These are phyloP conservation scores for Serilophus lunatus DNA, from an alignment of 2,113 vertebrate species.

Conservation along the genomic window DNA sequence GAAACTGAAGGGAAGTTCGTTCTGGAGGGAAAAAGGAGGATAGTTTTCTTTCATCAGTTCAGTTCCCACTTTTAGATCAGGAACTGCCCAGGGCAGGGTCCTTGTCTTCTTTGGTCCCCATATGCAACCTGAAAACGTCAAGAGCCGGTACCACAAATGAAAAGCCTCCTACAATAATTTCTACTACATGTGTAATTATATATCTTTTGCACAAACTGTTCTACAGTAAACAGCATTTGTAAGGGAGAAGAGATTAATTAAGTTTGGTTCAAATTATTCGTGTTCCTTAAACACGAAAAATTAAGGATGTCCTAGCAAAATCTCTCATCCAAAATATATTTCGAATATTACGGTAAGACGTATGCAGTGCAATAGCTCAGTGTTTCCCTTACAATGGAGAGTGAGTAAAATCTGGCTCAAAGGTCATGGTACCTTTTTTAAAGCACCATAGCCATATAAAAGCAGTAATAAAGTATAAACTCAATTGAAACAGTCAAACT, in stretches of 20 bases:
- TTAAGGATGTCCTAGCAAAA: not conserved
- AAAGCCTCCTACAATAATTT: not conserved
- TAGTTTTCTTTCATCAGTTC: accelerated
- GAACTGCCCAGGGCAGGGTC: not conserved
- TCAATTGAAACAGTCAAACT: not conserved
- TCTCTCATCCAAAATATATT: not conserved
- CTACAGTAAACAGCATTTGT: not conserved
- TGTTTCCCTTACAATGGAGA: not conserved
- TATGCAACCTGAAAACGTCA: not conserved
- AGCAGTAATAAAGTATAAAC: not conserved
- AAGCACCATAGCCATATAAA: not conserved
- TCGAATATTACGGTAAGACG: not conserved
- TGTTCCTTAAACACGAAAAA: not conserved
- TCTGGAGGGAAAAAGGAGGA: not conserved
- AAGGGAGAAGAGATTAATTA: not conserved
- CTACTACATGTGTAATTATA: accelerated
- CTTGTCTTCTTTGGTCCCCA: not conserved
- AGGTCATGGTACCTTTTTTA: not conserved
- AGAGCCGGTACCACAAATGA: not conserved
- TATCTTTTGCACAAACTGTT: not conserved
- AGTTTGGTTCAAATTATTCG: not conserved
- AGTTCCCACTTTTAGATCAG: not conserved
- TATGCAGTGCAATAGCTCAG: not conserved
- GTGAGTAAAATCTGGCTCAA: not conserved
- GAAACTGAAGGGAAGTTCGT: not conserved